phyloP scores from a whole-genome alignment of 2,113 vertebrate genomes.

The Sapajus apella region DNA sequence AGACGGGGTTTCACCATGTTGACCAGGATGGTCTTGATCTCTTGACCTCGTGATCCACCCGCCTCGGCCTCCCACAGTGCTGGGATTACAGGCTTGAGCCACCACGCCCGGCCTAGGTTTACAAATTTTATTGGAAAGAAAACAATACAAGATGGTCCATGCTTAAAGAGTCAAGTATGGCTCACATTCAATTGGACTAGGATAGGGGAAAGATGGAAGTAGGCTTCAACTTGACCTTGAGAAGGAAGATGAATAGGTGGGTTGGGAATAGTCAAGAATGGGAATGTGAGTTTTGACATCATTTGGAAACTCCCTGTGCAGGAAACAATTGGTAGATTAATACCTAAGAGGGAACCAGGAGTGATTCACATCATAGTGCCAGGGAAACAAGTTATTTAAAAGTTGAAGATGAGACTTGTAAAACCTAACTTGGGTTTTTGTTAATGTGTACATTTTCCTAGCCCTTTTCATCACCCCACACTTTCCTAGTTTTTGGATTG shows the following conservation, averaged over 20 bases:
- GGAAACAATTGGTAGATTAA: not conserved
- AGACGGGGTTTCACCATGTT: too few species aligned
- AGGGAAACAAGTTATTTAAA: not conserved
- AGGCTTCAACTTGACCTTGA: not conserved
- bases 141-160: not conserved
- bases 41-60: too few species aligned
- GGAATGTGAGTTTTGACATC: slow-evolving; percentile 35
- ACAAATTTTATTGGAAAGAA: slow-evolving; percentile 34
- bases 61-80: too few species aligned
- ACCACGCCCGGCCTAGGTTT: not conserved
- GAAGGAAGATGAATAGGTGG: not conserved
- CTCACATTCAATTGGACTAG: not conserved
- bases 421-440: not conserved
- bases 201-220: not conserved
- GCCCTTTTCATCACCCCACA: not conserved
- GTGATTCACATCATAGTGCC: not conserved
- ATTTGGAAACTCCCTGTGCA: not conserved
- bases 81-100: too few species aligned
- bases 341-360: not conserved
- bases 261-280: slow-evolving; percentile 19
- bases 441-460: not conserved
- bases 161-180: not conserved
- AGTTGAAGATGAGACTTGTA: not conserved
- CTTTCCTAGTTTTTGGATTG: not conserved
- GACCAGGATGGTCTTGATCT: too few species aligned